These are phyloP conservation scores for Habroteleia sp. DNA, from an alignment of 2,888 invertebrate genomes.

Conservation along the genomic window DNA sequence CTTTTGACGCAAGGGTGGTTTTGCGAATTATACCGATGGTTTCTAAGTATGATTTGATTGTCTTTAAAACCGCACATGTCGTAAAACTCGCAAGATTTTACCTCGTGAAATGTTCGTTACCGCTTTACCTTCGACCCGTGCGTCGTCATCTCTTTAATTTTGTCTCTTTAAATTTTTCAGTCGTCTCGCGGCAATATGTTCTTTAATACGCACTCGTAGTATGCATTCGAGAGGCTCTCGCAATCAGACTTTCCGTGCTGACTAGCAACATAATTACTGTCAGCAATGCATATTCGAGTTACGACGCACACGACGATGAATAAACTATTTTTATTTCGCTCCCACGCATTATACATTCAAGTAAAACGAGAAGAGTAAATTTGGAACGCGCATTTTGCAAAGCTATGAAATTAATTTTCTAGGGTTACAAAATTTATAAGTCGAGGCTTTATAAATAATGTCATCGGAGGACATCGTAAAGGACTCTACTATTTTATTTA, in stretches of 20 bases:
- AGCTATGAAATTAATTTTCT: constrained; percentile 21
- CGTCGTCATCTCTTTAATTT: constrained; percentile 27
- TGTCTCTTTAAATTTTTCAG: constrained; percentile 56
- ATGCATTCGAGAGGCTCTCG: constrained; percentile 44
- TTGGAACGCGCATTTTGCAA: constrained; percentile 27
- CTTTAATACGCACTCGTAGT: constrained; percentile 48
- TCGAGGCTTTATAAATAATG: constrained; percentile 21
- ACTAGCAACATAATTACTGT: constrained; percentile 54
- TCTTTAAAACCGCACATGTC: constrained; percentile 65
- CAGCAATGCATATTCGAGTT: constrained; percentile 37
- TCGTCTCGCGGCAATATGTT: constrained; percentile 54
- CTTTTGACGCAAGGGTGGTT: constrained; percentile 36
- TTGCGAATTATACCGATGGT: constrained; percentile 56
- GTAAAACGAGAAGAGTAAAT: constrained; percentile 16
- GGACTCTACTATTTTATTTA: not conserved
- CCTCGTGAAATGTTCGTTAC: constrained; percentile 47
- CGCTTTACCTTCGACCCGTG: constrained; percentile 54
- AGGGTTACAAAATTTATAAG: constrained; percentile 15
- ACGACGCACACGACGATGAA: constrained; percentile 47
- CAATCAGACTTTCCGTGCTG: constrained; percentile 46
- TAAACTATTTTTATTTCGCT: constrained; percentile 43
- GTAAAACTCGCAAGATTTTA: constrained; percentile 63
- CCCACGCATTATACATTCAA: constrained; percentile 19
- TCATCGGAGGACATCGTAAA: not conserved
- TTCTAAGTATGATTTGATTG: constrained; percentile 65